Evolutionary conservation across 2,797 vertebrate genomes (phyloP).

Genomic region (Ptychobarbus kaznakovi): DNA sequence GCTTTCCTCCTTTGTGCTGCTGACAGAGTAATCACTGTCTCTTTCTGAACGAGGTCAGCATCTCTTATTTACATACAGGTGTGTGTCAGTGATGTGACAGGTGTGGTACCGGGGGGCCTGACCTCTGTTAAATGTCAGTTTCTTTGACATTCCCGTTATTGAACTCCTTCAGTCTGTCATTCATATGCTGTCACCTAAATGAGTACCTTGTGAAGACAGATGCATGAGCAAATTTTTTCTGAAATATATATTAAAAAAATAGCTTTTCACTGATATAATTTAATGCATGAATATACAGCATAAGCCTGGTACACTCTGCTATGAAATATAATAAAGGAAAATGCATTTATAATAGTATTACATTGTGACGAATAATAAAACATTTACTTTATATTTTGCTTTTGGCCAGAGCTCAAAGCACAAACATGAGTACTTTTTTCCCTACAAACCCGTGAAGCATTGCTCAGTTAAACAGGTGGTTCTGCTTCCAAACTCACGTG

Average conservation of each 20-base stretch:
- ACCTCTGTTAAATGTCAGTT: slow-evolving; percentile 16
- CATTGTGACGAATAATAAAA: neutral
- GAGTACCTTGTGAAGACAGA: neutral
- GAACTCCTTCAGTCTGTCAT: slow-evolving; percentile 29
- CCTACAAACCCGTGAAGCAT: neutral
- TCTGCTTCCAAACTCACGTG: neutral
- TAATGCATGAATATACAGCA: neutral
- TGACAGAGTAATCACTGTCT: slow-evolving; percentile 65
- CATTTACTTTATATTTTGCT: neutral
- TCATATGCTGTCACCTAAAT: slow-evolving; percentile 15
- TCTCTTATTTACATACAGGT: slow-evolving; percentile 60
- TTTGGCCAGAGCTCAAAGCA: neutral
- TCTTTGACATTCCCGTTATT: slow-evolving; percentile 6
- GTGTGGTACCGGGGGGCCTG: neutral
- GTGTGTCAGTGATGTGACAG: slow-evolving; percentile 38
- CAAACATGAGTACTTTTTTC: neutral
- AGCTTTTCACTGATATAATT: neutral
- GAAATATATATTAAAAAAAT: neutral
- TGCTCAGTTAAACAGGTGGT: neutral
- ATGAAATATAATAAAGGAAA: neutral
- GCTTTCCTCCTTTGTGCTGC: slow-evolving; percentile 66
- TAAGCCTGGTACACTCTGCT: neutral
- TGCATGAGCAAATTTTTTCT: neutral
- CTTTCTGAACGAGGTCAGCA: slow-evolving; percentile 61
- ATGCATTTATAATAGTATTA: neutral